phyloP scores from a whole-genome alignment of 2,888 invertebrate species.

The Calliopum simillimum region DNA sequence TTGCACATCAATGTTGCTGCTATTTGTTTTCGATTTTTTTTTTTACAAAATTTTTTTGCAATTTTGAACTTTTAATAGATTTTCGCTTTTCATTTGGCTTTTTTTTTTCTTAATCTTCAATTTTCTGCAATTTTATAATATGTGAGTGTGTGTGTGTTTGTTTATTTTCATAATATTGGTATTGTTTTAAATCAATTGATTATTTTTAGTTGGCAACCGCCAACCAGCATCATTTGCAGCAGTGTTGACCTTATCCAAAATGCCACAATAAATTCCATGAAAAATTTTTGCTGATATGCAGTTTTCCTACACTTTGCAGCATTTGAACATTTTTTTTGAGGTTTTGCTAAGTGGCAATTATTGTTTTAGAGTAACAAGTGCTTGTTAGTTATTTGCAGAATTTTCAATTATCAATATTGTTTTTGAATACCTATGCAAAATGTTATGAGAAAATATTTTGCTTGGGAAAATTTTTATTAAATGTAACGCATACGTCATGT shows the following conservation, averaged over 20 bases:
- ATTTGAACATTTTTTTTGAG: no score
- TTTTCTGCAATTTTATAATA: conserved; percentile 29
- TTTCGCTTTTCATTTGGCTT: not conserved
- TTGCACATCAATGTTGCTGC: conserved; percentile 11
- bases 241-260: conserved; percentile 46
- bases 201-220: conserved; percentile 37
- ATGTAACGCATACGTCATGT: conserved; percentile 6
- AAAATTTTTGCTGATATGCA: not conserved
- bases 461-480: no score
- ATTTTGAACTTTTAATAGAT: conserved; percentile 24
- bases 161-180: conserved; percentile 16
- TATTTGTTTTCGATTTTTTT: conserved; percentile 6
- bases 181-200: conserved; percentile 1
- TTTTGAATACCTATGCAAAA: no score
- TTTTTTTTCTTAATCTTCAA: conserved; percentile 13
- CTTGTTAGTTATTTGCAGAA: no score
- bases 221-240: conserved; percentile 29
- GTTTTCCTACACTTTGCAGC: no score
- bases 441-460: no score
- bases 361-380: no score
- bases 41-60: conserved; percentile 12
- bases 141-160: not conserved
- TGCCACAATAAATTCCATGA: conserved; percentile 37
- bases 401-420: no score
- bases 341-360: no score